Base-by-base conservation (phyloP, 1,140 invertebrate species). In the Micrasema longulum region DNA sequence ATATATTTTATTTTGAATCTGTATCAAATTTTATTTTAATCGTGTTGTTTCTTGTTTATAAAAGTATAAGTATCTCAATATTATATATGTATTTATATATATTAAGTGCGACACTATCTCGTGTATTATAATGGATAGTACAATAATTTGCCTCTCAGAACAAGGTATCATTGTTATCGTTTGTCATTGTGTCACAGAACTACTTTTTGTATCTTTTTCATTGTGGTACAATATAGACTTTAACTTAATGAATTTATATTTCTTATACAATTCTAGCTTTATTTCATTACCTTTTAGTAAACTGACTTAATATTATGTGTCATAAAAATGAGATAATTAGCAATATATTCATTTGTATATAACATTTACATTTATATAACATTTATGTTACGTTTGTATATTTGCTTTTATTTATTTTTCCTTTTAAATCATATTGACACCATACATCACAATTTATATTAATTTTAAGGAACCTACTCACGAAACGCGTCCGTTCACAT, bases 261-360 rank as follows among this genome's bases (percentile, higher is more conserved):
- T 52, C 53, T 69, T 45, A 69, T 69, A 41, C 12, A 69, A 36
- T 52, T 62, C 55, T 69, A 62, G 55, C 68, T 69, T 69, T 62
- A 62, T 69, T 69, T 69, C n/a, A 62, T 62, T 62, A 69, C 43
- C 62, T 62, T 69, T 62, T 69, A 69, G 68, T 31, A 60, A 69
- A 62, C 55, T 69, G 68, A 69, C 68, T 69, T 63, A 43, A 63
- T 69, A 69, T 63, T 50, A 69, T 50, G 68, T 69, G 68, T 69
- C 68, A 69, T 69, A 69, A 69, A 62, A 36, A 69, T 52, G 53
- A 69, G 55, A 69, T 62, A 69, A 69, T 41, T 69, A 69, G 68
- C 68, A 69, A 69, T 69, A 69, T 69, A 69, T 69, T 69, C 68
- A 69, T 50, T 23, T 69, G 68, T 69, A 69, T 62, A 69, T 69